Percentiles rank a stretch among this genome's conserved stretches.
Evolutionary conservation across 2,888 invertebrate species (phyloP).

Genomic region (Dryococelus australis): DNA sequence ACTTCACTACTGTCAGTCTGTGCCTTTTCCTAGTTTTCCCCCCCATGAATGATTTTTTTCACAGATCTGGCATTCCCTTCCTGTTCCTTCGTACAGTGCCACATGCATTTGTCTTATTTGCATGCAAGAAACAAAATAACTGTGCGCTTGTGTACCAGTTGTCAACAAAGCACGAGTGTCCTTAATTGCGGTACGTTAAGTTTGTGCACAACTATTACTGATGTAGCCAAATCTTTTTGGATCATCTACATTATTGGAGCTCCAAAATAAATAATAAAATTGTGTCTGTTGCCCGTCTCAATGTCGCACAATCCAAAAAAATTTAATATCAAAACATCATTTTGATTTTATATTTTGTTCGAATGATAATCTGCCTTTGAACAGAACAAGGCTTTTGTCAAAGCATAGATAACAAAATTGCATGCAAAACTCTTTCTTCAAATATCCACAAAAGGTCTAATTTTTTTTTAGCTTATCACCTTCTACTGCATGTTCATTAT

Average conservation of each 20-base stretch:
- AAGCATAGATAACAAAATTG: neutral
- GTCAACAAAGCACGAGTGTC: neutral
- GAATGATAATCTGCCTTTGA: slow-evolving; percentile 3
- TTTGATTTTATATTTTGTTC: neutral
- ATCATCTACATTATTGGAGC: neutral
- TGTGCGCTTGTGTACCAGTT: neutral
- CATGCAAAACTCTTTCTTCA: no score
- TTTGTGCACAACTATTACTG: neutral
- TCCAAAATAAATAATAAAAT: neutral
- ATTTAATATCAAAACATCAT: neutral
- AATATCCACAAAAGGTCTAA: no score
- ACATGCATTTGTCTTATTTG: neutral
- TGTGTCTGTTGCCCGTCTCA: neutral
- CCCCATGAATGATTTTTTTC: neutral
- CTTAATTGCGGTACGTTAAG: neutral
- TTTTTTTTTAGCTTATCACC: neutral
- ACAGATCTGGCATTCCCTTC: neutral
- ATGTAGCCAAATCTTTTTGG: neutral
- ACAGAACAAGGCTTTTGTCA: neutral
- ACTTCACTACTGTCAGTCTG: neutral
- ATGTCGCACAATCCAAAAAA: neutral
- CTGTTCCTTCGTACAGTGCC: neutral
- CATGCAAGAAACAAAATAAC: neutral
- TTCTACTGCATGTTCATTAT: neutral
- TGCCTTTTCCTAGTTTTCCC: no score